phyloP scores from a whole-genome alignment of 2,113 vertebrate genomes.

The Mola mola region DNA sequence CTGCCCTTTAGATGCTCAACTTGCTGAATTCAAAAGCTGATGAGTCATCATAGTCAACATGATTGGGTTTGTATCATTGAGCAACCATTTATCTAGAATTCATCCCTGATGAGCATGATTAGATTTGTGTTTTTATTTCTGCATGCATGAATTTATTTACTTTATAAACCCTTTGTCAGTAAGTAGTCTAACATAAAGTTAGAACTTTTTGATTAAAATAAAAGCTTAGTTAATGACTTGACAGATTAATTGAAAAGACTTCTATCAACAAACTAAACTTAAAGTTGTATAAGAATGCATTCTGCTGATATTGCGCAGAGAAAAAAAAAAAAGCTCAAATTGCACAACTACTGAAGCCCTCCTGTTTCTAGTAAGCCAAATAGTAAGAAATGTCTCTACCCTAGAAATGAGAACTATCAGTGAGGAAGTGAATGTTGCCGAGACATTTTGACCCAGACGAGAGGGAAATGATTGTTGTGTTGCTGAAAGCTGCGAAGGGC shows the following conservation, averaged over 20 bases:
- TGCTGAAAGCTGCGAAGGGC: constrained; percentile 46
- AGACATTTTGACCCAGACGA: constrained; percentile 79
- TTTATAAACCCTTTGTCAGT: background rate
- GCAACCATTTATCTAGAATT: constrained; percentile 25
- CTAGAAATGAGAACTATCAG: constrained; percentile 80
- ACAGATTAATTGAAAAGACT: too few relatives aligned
- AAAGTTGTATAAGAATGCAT: constrained; percentile 9
- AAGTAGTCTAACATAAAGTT: too few relatives aligned
- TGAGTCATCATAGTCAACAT: constrained; percentile 65
- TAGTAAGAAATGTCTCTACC: constrained; percentile 55
- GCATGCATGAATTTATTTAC: background rate
- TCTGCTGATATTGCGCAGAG: constrained; percentile 11
- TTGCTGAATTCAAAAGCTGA: constrained; percentile 61
- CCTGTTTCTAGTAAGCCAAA: constrained; percentile 57
- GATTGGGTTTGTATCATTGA: constrained; percentile 56
- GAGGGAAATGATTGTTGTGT: constrained; percentile 71
- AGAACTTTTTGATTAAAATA: too few relatives aligned
- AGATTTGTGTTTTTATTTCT: background rate
- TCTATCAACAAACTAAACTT: background rate
- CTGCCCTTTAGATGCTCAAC: constrained; percentile 45
- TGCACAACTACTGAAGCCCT: constrained; percentile 41
- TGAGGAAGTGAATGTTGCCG: constrained; percentile 77
- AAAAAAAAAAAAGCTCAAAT: background rate
- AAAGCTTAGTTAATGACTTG: too few relatives aligned
- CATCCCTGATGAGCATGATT: constrained; percentile 1